These are phyloP conservation scores for Lamproptera curius DNA, from an alignment of 2,888 invertebrate species.

Conservation along the genomic window DNA sequence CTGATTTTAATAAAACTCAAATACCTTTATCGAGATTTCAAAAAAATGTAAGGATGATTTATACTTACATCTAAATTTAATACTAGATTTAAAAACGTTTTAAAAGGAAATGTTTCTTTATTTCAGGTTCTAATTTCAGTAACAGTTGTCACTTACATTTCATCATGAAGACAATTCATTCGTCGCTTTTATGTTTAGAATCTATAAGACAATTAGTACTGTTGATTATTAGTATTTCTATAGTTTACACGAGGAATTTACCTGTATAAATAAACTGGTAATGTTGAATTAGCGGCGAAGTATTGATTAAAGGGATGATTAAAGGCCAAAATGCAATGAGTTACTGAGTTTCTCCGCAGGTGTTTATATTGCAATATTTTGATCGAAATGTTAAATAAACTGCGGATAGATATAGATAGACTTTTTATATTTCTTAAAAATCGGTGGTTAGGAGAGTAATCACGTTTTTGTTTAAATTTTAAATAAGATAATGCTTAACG, in stretches of 20 bases:
- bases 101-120: too few species aligned
- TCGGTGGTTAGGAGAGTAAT: too few species aligned
- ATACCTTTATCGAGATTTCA: too few species aligned
- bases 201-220: constrained; percentile 45
- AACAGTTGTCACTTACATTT: constrained; percentile 61
- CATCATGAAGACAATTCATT: constrained; percentile 48
- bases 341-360: constrained; percentile 45
- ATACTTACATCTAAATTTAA: too few species aligned
- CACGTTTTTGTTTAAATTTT: too few species aligned
- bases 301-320: constrained; percentile 43
- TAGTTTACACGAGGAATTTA: constrained; percentile 42
- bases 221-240: constrained; percentile 56
- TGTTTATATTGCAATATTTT: too few species aligned
- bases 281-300: constrained; percentile 40
- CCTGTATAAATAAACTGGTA: constrained; percentile 33
- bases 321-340: constrained; percentile 57
- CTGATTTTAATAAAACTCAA: too few species aligned
- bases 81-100: too few species aligned
- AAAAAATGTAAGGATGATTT: too few species aligned
- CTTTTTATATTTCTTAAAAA: background rate
- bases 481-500: too few species aligned
- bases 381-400: too few species aligned
- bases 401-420: too few species aligned
- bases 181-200: constrained; percentile 39
- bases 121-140: constrained; percentile 59